Percentiles rank a stretch among this genome's conserved stretches.
phyloP scores from a whole-genome alignment of 2,113 vertebrate species.

The Egretta garzetta region DNA sequence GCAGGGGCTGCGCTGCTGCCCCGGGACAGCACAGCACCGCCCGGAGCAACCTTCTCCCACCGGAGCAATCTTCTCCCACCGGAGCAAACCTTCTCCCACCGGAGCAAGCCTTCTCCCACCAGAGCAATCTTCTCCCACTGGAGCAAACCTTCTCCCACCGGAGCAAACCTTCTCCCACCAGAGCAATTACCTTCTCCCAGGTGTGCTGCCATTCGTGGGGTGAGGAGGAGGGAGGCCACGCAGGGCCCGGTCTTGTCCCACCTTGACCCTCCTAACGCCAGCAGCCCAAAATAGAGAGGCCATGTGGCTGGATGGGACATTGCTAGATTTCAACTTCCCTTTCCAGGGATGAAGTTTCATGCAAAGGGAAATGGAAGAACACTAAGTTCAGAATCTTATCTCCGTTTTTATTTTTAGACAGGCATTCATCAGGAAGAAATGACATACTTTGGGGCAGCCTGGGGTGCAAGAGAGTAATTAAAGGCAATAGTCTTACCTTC shows the following conservation, averaged over 20 bases:
- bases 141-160: not conserved
- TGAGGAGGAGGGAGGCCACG: not conserved
- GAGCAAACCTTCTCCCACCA: not conserved
- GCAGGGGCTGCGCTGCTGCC: not conserved
- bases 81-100: not conserved
- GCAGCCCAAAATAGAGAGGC: not conserved
- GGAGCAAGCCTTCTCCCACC: not conserved
- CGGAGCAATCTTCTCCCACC: not conserved
- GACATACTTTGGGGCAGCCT: not conserved
- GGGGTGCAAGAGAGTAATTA: not conserved
- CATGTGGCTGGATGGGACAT: not conserved
- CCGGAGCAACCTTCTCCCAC: not conserved
- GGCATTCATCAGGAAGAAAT: not conserved
- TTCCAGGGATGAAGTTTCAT: not conserved
- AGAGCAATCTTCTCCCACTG: not conserved
- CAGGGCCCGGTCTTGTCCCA: not conserved
- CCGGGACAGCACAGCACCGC: rapidly evolving
- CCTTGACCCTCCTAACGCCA: not conserved
- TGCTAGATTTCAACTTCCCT: not conserved
- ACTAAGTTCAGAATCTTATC: not conserved
- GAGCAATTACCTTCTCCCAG: not conserved
- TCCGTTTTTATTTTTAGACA: slow-evolving; percentile 2
- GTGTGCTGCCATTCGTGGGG: not conserved
- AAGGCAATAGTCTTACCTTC: not conserved
- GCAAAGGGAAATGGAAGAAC: not conserved